phyloP scores from a whole-genome alignment of 2,113 vertebrate species.

The Malurus alboscapulatus region DNA sequence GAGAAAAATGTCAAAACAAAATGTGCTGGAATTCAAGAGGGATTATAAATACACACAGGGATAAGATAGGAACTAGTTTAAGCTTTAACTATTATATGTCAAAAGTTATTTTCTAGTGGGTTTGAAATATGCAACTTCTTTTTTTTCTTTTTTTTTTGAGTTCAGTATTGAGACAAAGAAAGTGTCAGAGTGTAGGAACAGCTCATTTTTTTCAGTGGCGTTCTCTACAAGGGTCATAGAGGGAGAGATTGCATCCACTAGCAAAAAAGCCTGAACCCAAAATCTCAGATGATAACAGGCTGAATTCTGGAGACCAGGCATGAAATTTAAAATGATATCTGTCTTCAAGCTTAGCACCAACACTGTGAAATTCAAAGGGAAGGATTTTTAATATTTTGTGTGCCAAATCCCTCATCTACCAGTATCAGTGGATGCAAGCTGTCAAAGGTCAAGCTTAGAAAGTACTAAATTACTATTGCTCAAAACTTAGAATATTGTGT shows the following conservation, averaged over 20 bases:
- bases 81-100: constrained; percentile 40
- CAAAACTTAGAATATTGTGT: neutral
- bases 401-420: neutral
- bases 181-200: neutral
- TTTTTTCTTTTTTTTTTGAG: neutral
- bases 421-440: neutral
- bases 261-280: neutral
- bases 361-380: neutral
- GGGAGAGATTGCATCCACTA: neutral
- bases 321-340: neutral
- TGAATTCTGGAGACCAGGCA: neutral
- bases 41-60: constrained; percentile 57
- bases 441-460: neutral
- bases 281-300: neutral
- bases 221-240: neutral
- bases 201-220: neutral
- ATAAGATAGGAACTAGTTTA: constrained; percentile 17
- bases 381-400: neutral
- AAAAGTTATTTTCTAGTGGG: constrained; percentile 32
- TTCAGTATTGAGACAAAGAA: neutral
- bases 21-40: constrained; percentile 29
- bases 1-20: constrained; percentile 60
- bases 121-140: constrained; percentile 2
- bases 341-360: neutral
- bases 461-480: neutral